phyloP scores from a whole-genome alignment of 2,888 invertebrate genomes.

The Girardia tigrina region DNA sequence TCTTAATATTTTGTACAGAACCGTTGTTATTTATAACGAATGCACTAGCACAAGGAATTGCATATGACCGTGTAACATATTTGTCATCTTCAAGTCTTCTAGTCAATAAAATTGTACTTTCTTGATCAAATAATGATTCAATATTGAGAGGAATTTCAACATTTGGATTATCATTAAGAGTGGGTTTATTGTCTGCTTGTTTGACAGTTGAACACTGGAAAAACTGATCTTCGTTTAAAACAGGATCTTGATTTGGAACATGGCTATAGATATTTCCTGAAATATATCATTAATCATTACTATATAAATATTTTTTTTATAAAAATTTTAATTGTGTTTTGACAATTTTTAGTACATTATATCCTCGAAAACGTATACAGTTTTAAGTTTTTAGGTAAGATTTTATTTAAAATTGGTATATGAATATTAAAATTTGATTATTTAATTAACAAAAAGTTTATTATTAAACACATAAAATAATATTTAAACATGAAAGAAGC shows the following conservation, averaged over 20 bases:
- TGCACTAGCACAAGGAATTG: neutral
- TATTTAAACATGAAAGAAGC: too few relatives aligned
- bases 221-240: neutral
- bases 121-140: neutral
- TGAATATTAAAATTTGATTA: too few relatives aligned
- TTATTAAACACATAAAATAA: too few relatives aligned
- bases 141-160: neutral
- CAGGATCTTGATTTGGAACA: neutral
- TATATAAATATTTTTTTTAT: too few relatives aligned
- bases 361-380: too few relatives aligned
- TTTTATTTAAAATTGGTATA: too few relatives aligned
- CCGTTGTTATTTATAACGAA: neutral
- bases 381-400: too few relatives aligned
- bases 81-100: neutral
- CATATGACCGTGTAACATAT: neutral
- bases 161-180: neutral
- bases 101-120: neutral
- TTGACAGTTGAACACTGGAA: neutral
- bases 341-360: too few relatives aligned
- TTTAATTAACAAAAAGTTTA: too few relatives aligned
- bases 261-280: neutral
- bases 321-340: neutral
- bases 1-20: neutral
- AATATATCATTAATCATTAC: neutral
- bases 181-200: neutral